These are phyloP conservation scores for Trematomus loennbergii DNA, from an alignment of 2,113 vertebrate species.

Conservation along the genomic window DNA sequence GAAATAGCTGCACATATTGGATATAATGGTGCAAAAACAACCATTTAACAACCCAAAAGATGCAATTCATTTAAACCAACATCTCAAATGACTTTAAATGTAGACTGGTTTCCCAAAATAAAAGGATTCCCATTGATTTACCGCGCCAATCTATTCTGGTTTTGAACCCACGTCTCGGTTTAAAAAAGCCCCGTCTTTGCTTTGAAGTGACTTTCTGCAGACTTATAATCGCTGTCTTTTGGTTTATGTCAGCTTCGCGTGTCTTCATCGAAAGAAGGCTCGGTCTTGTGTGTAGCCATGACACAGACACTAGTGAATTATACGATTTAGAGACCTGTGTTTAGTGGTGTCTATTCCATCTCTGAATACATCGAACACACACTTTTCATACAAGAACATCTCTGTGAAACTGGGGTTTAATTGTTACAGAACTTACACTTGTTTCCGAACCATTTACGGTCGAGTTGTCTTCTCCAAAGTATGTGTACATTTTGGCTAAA, in stretches of 20 bases:
- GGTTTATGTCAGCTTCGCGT: slow-evolving; percentile 52
- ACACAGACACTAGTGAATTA: slow-evolving; percentile 51
- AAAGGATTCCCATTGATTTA: slow-evolving; percentile 58
- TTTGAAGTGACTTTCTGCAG: slow-evolving; percentile 50
- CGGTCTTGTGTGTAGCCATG: slow-evolving; percentile 47
- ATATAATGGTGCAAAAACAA: too few relatives aligned
- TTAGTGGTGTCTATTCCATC: slow-evolving; percentile 35
- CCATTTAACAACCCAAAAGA: too few relatives aligned
- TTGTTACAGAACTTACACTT: too few relatives aligned
- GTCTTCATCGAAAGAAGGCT: slow-evolving; percentile 48
- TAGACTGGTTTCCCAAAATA: slow-evolving; percentile 10
- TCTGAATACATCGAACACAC: not conserved
- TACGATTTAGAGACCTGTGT: slow-evolving; percentile 49
- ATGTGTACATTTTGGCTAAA: slow-evolving; percentile 59
- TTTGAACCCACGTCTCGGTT: slow-evolving; percentile 41
- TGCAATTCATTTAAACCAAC: too few relatives aligned
- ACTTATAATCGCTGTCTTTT: slow-evolving; percentile 37
- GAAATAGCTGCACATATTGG: too few relatives aligned
- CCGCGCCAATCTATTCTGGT: slow-evolving; percentile 36
- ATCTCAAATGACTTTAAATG: too few relatives aligned
- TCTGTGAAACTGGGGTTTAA: not conserved
- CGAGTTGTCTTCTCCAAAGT: slow-evolving; percentile 3
- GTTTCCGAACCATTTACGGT: not conserved
- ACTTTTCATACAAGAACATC: not conserved
- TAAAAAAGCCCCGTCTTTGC: slow-evolving; percentile 14